A percentile compares a stretch with the other conserved stretches of the same genome.
phyloP scores from a whole-genome alignment of 2,888 invertebrate genomes.

The Drosophila cracens region DNA sequence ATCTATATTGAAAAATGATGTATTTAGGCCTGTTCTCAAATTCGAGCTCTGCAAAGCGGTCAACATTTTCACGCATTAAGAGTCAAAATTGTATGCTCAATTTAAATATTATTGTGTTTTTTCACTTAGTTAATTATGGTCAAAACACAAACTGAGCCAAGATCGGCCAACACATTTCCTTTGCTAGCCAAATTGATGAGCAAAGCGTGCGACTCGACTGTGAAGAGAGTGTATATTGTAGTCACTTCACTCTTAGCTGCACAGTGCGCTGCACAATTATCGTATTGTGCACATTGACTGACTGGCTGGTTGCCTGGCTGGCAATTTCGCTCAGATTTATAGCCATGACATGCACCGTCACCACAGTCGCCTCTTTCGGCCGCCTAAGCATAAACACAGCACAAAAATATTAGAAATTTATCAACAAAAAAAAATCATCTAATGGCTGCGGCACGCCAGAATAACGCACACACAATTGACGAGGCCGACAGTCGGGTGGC shows the following conservation, averaged over 20 bases:
- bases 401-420: not conserved
- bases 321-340: slow-evolving; percentile 75
- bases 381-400: slow-evolving; percentile 9
- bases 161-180: not conserved
- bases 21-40: not conserved
- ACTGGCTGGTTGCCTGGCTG: slow-evolving; percentile 39
- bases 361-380: slow-evolving; percentile 50
- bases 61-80: too few relatives aligned
- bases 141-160: not conserved
- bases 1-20: not conserved
- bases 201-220: not conserved
- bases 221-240: not conserved
- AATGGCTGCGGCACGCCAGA: slow-evolving; percentile 43
- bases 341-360: slow-evolving; percentile 75
- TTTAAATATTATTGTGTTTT: not conserved
- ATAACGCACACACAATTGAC: slow-evolving; percentile 57
- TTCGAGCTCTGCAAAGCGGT: not conserved
- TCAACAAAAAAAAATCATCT: slow-evolving; percentile 31
- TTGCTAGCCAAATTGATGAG: not conserved
- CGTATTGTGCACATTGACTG: slow-evolving; percentile 41
- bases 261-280: slow-evolving; percentile 71
- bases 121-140: not conserved
- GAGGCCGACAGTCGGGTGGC: slow-evolving; percentile 46
- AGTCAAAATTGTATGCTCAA: not conserved
- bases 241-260: slow-evolving; percentile 47